Conservation (phyloP, 2,888 invertebrate genomes). For the Aleiodes alternator region DNA sequence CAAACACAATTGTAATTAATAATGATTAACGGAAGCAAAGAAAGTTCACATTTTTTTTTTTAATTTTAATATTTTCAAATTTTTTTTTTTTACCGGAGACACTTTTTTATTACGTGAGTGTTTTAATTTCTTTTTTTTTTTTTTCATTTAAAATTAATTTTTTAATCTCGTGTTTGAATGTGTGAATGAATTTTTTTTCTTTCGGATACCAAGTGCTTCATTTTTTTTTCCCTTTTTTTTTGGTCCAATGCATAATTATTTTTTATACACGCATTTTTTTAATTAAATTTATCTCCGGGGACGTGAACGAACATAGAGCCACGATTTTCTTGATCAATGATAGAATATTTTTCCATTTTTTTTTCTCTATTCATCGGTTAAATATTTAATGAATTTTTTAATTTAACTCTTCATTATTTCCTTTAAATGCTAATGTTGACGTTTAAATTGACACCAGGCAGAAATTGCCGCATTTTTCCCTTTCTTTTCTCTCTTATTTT, state of each 20-base stretch:
- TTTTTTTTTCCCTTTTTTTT: conserved; percentile 25
- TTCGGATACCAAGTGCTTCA: conserved; percentile 18
- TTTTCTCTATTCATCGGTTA: not conserved
- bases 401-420: not conserved
- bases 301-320: conserved; percentile 18
- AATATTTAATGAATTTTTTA: no score
- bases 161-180: conserved; percentile 35
- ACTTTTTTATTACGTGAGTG: conserved; percentile 65
- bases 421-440: conserved; percentile 8
- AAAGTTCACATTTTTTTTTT: not conserved
- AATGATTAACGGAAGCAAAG: conserved; percentile 26
- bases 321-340: conserved; percentile 9
- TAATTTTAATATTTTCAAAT: conserved; percentile 28
- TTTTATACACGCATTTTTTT: conserved; percentile 44
- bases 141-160: conserved; percentile 13
- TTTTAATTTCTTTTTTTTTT: conserved; percentile 49
- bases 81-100: conserved; percentile 56
- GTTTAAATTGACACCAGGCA: conserved; percentile 20
- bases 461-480: conserved; percentile 9
- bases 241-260: conserved; percentile 52
- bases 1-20: conserved; percentile 20
- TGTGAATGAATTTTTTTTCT: conserved; percentile 29
- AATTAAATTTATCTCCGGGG: conserved; percentile 29
- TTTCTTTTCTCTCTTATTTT: conserved; percentile 29
- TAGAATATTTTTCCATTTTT: not conserved